Evolutionary conservation across 2,888 invertebrate species (phyloP).

Genomic region (Perizoma flavofasciatum): DNA sequence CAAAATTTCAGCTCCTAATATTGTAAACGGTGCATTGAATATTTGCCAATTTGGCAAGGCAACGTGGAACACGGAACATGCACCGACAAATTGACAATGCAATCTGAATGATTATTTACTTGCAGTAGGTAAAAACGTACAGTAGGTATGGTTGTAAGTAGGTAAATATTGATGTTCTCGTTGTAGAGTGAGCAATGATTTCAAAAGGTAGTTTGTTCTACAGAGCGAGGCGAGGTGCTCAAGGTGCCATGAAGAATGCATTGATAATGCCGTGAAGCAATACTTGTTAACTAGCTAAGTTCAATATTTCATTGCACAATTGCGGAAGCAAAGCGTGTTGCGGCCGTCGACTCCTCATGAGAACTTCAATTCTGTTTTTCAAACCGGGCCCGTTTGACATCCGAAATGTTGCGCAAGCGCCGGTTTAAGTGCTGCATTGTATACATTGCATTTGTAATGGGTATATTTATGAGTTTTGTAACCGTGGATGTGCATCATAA

Average conservation of each 20-base stretch:
- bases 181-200: conserved; percentile 8
- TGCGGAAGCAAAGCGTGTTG: conserved; percentile 55
- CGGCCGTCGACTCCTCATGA: conserved; percentile 60
- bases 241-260: conserved; percentile 38
- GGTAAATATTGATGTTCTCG: conserved; percentile 10
- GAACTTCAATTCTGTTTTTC: conserved; percentile 64
- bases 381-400: conserved; percentile 68
- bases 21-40: conserved; percentile 58
- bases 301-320: conserved; percentile 71
- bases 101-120: conserved; percentile 41
- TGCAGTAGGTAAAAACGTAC: neutral
- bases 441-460: conserved; percentile 57
- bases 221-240: conserved; percentile 6
- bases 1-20: conserved; percentile 44
- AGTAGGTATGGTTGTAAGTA: neutral
- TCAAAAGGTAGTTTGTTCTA: conserved; percentile 21
- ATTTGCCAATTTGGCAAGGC: conserved; percentile 69
- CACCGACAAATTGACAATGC: conserved; percentile 32
- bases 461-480: conserved; percentile 57
- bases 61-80: conserved; percentile 56
- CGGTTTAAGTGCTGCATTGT: conserved; percentile 49
- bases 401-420: conserved; percentile 67
- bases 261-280: conserved; percentile 53
- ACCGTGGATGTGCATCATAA: conserved; percentile 47
- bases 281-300: conserved; percentile 43